These are phyloP conservation scores for Pheosia gnoma DNA, from an alignment of 2,888 invertebrate species.

Conservation along the genomic window DNA sequence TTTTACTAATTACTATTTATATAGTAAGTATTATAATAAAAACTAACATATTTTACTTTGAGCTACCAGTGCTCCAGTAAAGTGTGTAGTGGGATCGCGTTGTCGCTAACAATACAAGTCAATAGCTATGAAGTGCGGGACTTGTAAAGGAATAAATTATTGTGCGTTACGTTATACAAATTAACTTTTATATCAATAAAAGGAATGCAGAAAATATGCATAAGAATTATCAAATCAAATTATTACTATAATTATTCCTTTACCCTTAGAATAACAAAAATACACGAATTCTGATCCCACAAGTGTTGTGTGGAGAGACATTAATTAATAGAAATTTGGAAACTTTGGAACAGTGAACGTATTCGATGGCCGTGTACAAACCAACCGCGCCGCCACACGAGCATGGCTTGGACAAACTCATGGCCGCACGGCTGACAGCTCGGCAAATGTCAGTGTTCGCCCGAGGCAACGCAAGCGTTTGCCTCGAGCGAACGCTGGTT, in stretches of 20 bases:
- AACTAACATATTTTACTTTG: not conserved
- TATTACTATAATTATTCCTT: not conserved
- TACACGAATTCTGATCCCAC: not conserved
- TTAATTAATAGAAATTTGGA: not conserved
- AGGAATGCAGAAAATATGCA: slow-evolving; percentile 22
- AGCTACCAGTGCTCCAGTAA: no score
- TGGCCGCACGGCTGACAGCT: no score
- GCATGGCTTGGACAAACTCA: no score
- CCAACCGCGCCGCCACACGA: no score
- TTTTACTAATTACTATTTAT: not conserved
- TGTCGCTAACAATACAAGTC: slow-evolving; percentile 31
- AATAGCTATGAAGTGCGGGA: slow-evolving; percentile 56
- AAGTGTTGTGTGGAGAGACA: not conserved
- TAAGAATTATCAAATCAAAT: not conserved
- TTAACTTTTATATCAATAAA: slow-evolving; percentile 14
- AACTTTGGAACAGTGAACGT: not conserved
- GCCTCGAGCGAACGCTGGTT: no score
- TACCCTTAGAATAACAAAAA: slow-evolving; percentile 1
- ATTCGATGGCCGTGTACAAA: no score
- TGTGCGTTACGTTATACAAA: no score
- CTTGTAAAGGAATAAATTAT: slow-evolving; percentile 28
- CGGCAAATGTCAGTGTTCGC: no score
- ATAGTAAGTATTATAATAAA: not conserved
- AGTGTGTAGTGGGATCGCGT: not conserved
- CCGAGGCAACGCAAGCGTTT: no score